These are phyloP conservation scores for Hypomesus transpacificus DNA, from an alignment of 2,113 vertebrate species.

Conservation along the genomic window DNA sequence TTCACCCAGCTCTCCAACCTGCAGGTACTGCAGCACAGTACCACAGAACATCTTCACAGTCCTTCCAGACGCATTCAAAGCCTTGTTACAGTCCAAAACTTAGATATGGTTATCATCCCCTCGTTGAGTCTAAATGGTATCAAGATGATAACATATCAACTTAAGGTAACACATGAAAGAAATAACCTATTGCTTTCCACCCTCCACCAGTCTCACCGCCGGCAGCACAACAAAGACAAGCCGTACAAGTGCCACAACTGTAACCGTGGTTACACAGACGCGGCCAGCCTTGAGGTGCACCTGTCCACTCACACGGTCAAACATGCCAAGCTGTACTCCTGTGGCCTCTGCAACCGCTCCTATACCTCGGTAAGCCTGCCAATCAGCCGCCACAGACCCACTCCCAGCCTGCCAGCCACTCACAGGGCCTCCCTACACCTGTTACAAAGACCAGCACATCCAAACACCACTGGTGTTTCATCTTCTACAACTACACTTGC, in stretches of 20 bases:
- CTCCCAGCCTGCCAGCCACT: not conserved
- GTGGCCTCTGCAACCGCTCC: constrained; percentile 92
- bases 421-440: not conserved
- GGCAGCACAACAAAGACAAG: constrained; percentile 99
- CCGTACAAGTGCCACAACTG: constrained; percentile 99
- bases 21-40: constrained; percentile 70
- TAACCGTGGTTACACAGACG: constrained; percentile 93
- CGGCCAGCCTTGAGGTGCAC: constrained; percentile 94
- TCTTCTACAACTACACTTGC: no score
- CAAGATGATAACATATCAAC: no score
- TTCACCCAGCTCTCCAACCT: constrained; percentile 98
- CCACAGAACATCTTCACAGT: not conserved
- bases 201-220: constrained; percentile 86
- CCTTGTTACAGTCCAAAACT: not conserved
- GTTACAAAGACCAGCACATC: not conserved
- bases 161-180: no score
- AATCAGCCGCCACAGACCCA: not conserved
- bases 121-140: not conserved
- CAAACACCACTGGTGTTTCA: not conserved
- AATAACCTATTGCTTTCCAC: not conserved
- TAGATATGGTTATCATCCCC: not conserved
- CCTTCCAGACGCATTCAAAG: not conserved
- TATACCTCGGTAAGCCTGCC: constrained; percentile 84
- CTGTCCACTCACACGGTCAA: constrained; percentile 95
- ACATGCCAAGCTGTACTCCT: constrained; percentile 95